Evolutionary conservation across 2,888 invertebrate species (phyloP).

Genomic region (Ochlodes sylvanus): DNA sequence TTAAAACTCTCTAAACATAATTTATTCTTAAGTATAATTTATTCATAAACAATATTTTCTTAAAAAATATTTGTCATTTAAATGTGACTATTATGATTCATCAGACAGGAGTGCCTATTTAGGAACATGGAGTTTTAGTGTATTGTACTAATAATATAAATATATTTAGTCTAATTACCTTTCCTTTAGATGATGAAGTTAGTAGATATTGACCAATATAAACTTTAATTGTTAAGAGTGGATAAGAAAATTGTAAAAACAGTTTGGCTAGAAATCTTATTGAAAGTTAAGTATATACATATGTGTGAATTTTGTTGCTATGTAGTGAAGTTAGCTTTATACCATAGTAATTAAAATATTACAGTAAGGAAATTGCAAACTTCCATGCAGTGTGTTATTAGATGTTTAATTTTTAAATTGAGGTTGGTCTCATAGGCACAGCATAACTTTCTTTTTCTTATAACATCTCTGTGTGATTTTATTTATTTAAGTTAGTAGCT

Average conservation of each 20-base stretch:
- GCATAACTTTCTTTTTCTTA: background rate
- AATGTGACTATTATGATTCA: background rate
- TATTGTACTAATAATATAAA: slow-evolving; percentile 6
- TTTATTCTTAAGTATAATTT: background rate
- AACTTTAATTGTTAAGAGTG: slow-evolving; percentile 63
- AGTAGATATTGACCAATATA: slow-evolving; percentile 66
- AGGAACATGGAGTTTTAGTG: background rate
- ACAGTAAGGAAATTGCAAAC: background rate
- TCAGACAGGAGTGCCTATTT: slow-evolving; percentile 8
- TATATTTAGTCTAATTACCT: background rate
- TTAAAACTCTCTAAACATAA: slow-evolving; percentile 1
- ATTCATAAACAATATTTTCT: background rate
- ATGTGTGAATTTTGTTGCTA: slow-evolving; percentile 4
- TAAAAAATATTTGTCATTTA: background rate
- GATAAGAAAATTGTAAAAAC: slow-evolving; percentile 43
- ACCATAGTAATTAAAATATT: background rate
- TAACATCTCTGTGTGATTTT: background rate
- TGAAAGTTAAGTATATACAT: background rate
- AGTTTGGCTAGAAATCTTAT: slow-evolving; percentile 10
- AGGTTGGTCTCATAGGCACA: background rate
- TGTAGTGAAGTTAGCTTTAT: background rate
- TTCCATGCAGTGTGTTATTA: background rate
- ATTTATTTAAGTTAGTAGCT: too few relatives aligned
- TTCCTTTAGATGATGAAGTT: slow-evolving; percentile 39
- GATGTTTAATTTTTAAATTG: background rate